A percentile compares a stretch with the other conserved stretches of the same genome.
phyloP scores from a whole-genome alignment of 2,797 vertebrate species.

The Manis javanica region DNA sequence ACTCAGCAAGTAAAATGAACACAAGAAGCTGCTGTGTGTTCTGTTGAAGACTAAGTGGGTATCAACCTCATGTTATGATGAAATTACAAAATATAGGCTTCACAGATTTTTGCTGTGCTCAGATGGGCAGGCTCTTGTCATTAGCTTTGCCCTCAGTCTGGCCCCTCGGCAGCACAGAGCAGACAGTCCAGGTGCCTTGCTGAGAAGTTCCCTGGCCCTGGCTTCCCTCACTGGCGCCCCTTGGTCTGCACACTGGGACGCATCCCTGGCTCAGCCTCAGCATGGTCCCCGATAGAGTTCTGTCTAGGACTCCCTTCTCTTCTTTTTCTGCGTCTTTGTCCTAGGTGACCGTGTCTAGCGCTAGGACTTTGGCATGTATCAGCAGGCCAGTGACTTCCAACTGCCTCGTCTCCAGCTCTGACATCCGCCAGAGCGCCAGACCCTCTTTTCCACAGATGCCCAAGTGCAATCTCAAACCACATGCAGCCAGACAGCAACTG shows the following conservation, averaged over 20 bases:
- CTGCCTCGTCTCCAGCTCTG: not conserved
- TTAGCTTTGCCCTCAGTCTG: too few species aligned
- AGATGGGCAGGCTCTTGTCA: not conserved
- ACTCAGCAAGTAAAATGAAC: not conserved
- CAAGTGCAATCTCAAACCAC: accelerated
- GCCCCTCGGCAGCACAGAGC: not conserved
- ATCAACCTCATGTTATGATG: too few species aligned
- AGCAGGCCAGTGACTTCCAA: accelerated
- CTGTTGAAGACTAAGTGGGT: not conserved
- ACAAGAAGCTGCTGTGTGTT: not conserved
- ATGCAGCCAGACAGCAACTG: accelerated
- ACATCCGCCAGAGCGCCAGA: not conserved
- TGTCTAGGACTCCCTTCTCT: accelerated
- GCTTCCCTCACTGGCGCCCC: not conserved
- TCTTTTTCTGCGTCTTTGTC: not conserved
- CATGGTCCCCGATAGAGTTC: not conserved
- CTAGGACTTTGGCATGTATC: not conserved
- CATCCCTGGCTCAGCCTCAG: not conserved
- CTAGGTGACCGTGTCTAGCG: accelerated
- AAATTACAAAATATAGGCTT: accelerated
- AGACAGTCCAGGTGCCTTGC: accelerated
- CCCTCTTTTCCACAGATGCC: accelerated
- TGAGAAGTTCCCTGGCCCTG: not conserved
- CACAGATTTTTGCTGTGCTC: accelerated
- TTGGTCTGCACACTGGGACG: not conserved